Conservation (phyloP, 2,888 invertebrate species). For the Iphiclides podalirius region DNA sequence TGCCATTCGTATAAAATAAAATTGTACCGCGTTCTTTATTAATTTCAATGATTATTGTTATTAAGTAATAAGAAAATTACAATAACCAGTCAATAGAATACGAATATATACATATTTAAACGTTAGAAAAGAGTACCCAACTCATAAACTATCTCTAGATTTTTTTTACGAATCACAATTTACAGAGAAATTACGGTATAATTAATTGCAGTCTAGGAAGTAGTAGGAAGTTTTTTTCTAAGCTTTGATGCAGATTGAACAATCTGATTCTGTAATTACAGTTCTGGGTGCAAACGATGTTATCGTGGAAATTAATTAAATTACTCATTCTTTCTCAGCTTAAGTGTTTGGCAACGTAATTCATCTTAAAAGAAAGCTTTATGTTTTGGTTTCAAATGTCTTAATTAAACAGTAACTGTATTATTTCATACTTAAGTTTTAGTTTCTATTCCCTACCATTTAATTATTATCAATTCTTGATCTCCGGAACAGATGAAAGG, state of each 20-base stretch:
- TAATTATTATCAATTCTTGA: background rate
- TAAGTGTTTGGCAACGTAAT: background rate
- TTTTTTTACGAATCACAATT: too few relatives aligned
- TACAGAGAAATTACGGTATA: too few relatives aligned
- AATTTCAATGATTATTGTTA: too few relatives aligned
- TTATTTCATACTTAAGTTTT: conserved; percentile 1
- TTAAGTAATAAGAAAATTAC: too few relatives aligned
- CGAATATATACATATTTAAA: too few relatives aligned
- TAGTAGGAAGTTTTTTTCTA: background rate
- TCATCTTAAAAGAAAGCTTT: conserved; percentile 1
- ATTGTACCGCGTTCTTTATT: too few relatives aligned
- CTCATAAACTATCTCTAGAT: too few relatives aligned
- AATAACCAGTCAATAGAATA: too few relatives aligned
- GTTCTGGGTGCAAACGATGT: background rate
- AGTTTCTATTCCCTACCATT: background rate
- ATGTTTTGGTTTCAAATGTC: background rate
- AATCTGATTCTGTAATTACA: background rate
- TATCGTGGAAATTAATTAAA: conserved; percentile 5
- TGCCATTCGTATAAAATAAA: too few relatives aligned
- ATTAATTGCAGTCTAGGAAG: too few relatives aligned
- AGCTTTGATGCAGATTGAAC: background rate
- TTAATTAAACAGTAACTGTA: conserved; percentile 10
- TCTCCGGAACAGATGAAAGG: conserved; percentile 13
- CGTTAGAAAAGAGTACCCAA: too few relatives aligned
- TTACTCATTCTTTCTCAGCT: conserved; percentile 4